Evolutionary conservation across 1,140 invertebrate species (phyloP).

Genomic region (Atta cephalotes): DNA sequence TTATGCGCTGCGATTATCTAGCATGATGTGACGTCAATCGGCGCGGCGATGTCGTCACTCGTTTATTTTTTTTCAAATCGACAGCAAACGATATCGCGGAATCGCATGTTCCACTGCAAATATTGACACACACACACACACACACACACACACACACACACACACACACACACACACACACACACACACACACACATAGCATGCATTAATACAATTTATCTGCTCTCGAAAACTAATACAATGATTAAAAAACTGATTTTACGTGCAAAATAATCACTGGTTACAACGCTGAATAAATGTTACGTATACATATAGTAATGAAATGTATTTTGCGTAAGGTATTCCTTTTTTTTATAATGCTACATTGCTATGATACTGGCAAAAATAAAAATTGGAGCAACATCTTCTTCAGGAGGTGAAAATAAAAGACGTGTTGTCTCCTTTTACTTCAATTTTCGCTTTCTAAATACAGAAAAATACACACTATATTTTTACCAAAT

Average conservation of each 20-base stretch:
- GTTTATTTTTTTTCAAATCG: conserved; percentile 29
- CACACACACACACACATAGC: neutral
- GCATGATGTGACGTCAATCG: conserved; percentile 58
- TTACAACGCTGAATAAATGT: neutral
- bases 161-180: too few species aligned
- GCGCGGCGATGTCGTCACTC: conserved; percentile 40
- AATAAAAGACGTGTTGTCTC: too few species aligned
- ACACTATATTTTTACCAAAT: too few species aligned
- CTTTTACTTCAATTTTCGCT: too few species aligned
- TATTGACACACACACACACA: neutral
- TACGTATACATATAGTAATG: neutral
- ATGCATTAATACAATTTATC: neutral
- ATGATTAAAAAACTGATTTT: neutral
- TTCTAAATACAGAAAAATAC: too few species aligned
- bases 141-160: too few species aligned
- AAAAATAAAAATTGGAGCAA: too few species aligned
- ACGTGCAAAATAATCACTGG: neutral
- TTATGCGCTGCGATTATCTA: conserved; percentile 44
- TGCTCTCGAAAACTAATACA: neutral
- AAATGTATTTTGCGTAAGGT: neutral
- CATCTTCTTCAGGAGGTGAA: too few species aligned
- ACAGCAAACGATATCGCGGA: conserved; percentile 14
- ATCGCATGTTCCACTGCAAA: neutral
- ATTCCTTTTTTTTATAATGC: neutral
- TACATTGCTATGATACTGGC: neutral